Percentiles rank a stretch among this genome's conserved stretches.
Conservation (phyloP, 2,888 invertebrate genomes). For the Drosophila melanosoma region DNA sequence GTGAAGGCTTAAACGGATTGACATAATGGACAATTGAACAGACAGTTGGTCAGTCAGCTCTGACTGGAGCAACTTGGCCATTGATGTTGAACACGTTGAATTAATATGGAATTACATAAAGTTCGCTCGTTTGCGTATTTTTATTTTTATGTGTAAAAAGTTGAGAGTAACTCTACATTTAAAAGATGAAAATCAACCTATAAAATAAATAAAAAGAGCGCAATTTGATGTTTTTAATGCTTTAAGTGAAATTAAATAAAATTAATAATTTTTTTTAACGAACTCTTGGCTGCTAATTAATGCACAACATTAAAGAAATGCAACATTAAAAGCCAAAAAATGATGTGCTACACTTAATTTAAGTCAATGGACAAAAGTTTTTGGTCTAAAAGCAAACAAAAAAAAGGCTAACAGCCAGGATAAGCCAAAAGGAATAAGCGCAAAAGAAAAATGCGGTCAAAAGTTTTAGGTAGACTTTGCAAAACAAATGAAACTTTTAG, state of each 20-base stretch:
- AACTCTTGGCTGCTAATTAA: conserved; percentile 15
- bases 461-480: conserved; percentile 40
- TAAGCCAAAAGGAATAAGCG: not conserved
- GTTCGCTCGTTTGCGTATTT: not conserved
- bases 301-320: not conserved
- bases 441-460: conserved; percentile 45
- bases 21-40: not conserved
- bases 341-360: not conserved
- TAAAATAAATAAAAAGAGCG: conserved; percentile 7
- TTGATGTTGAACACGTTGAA: not conserved
- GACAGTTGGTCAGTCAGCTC: not conserved
- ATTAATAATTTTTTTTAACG: not conserved
- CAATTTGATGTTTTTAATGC: conserved; percentile 4
- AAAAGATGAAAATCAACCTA: conserved; percentile 23
- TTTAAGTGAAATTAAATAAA: not conserved
- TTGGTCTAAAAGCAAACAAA: conserved; percentile 10
- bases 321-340: not conserved
- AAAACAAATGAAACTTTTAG: conserved; percentile 42
- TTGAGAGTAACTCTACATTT: conserved; percentile 3
- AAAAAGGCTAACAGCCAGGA: conserved; percentile 7
- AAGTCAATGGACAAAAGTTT: conserved; percentile 11
- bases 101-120: not conserved
- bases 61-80: not conserved
- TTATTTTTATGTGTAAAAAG: not conserved
- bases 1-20: not conserved